phyloP scores from a whole-genome alignment of 2,888 invertebrate species.

The Lycaena phlaeas region DNA sequence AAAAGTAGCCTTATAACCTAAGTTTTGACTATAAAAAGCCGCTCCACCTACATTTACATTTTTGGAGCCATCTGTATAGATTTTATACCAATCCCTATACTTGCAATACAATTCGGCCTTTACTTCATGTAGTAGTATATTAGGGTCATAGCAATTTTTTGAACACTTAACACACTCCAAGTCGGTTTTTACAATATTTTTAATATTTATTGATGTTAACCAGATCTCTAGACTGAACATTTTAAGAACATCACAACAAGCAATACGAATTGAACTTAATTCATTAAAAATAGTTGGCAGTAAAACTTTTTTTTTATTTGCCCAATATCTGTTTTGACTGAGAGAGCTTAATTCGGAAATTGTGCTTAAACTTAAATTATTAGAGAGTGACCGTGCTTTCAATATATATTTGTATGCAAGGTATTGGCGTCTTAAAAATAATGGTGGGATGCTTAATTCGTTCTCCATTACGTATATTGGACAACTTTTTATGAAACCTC shows the following conservation, averaged over 20 bases:
- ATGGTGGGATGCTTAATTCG: slow-evolving; percentile 4
- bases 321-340: background rate
- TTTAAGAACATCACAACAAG: background rate
- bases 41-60: background rate
- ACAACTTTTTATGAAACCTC: slow-evolving; percentile 3
- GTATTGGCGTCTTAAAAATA: slow-evolving; percentile 5
- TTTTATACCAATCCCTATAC: background rate
- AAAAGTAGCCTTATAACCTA: background rate
- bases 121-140: background rate
- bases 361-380: slow-evolving; percentile 1
- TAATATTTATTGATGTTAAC: background rate
- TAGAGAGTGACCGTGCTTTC: slow-evolving; percentile 1
- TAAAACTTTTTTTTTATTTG: background rate
- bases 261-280: background rate
- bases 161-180: background rate
- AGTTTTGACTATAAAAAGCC: background rate
- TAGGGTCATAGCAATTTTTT: background rate
- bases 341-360: background rate
- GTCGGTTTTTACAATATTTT: background rate
- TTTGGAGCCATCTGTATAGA: slow-evolving; percentile 8
- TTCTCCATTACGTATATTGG: slow-evolving; percentile 9
- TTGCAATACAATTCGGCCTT: background rate
- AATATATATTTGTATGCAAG: slow-evolving; percentile 8
- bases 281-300: background rate
- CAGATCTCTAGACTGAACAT: background rate